Base-by-base conservation (phyloP, 2,113 vertebrate genomes). In the Butastur rufipennis region DNA sequence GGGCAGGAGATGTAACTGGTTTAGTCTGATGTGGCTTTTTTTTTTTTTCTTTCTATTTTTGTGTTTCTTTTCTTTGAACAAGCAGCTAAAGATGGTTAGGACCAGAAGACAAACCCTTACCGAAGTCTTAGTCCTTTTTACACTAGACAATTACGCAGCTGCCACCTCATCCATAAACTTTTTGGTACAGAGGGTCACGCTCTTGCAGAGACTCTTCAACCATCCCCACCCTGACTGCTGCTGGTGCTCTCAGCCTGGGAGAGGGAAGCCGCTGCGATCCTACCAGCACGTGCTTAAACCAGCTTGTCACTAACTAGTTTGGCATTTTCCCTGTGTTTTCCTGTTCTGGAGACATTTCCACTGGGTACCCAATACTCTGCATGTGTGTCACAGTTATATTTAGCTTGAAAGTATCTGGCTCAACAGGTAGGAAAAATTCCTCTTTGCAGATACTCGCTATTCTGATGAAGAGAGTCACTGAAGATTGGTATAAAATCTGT, bases 351-450 rank as follows among this genome's bases (percentile, higher is more conserved):
- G 42, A 50, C 6, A 13, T 80, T 91, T 80, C 13, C 48, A 40
- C 16, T 13, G 4, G 17, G 9, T 70, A 55, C n/a, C 38, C 47
- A 78, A 38, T 32, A n/a, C 23, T 52, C 42, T 78, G 22, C 52
- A 23, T 45, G 61, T 82, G 58, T 59, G 59, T 82, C 58, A 71
- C 32, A 34, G 66, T 72, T 90, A 72, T 48, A 90, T 90, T 90
- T 90, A 92, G 38, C 34, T 63, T 27, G 9, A 70, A 92, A 90
- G 23, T 72, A 10, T 82, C 63, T 85, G 71, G 77, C 59, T 94
- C 53, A 70, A 93, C 22, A 55, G 45, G 70, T 85, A 68, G 52
- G 48, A 81, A 70, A 63, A 13, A 56, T 65, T 79, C 27, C 4
- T 62, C 21, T 55, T 67, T 52, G 16, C 32, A 73, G 48, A 55